Conservation (phyloP, 2,888 invertebrate genomes). For the Platerodrilus igneus region DNA sequence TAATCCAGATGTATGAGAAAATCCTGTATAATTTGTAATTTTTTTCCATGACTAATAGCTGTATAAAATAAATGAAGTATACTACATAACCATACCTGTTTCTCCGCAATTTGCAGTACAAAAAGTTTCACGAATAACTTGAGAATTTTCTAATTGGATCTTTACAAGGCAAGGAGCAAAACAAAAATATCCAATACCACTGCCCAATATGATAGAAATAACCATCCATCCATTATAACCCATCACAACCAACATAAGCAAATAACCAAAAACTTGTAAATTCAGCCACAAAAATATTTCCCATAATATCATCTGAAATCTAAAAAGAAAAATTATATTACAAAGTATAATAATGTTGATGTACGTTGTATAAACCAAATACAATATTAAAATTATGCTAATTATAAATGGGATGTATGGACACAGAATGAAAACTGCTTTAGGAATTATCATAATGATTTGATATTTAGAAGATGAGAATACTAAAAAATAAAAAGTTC, state of each 20-base stretch:
- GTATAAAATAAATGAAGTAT: background rate
- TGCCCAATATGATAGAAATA: conserved; percentile 61
- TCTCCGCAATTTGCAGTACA: conserved; percentile 46
- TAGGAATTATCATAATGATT: too few species aligned
- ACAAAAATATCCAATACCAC: conserved; percentile 56
- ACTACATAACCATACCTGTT: conserved; percentile 47
- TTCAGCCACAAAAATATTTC: conserved; percentile 43
- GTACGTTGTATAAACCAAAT: too few species aligned
- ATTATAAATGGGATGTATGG: too few species aligned
- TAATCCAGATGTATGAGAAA: too few species aligned
- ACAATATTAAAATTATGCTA: too few species aligned
- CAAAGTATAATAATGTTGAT: background rate
- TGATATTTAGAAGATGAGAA: too few species aligned
- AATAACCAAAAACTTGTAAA: conserved; percentile 56
- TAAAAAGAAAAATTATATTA: conserved; percentile 29
- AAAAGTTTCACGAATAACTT: conserved; percentile 46
- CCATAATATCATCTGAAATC: conserved; percentile 38
- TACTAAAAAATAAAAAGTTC: too few species aligned
- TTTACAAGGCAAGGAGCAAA: conserved; percentile 53
- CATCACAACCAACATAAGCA: conserved; percentile 73
- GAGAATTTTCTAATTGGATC: conserved; percentile 51
- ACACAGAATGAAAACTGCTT: too few species aligned
- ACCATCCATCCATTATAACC: conserved; percentile 65
- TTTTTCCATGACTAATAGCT: background rate
- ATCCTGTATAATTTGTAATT: conserved; percentile 1